Percentiles rank a stretch among this genome's conserved stretches.
Evolutionary conservation across 1,140 invertebrate species (phyloP).

Genomic region (Gonioctena quinquepunctata): DNA sequence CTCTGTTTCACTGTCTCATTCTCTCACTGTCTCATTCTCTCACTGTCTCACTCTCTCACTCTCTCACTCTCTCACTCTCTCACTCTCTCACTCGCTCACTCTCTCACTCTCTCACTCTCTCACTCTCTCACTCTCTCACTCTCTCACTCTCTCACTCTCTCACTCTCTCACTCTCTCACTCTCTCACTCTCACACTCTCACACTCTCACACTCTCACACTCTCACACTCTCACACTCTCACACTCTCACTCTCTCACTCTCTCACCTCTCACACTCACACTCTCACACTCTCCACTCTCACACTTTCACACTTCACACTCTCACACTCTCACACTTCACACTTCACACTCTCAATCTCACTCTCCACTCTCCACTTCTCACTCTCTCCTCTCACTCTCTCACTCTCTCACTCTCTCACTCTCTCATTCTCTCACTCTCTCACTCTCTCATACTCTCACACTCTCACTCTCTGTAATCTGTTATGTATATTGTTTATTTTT

Average conservation of each 20-base stretch:
- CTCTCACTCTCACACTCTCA: neutral
- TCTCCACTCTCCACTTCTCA: neutral
- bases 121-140: neutral
- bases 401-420: neutral
- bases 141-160: neutral
- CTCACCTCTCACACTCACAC: neutral
- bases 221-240: neutral
- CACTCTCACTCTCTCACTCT: neutral
- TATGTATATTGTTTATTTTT: too few species aligned
- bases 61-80: neutral
- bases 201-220: neutral
- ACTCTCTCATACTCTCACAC: neutral
- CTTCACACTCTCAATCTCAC: neutral
- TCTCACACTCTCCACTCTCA: neutral
- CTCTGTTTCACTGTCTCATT: too few species aligned
- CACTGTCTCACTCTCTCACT: too few species aligned
- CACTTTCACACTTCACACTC: neutral
- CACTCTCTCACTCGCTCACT: neutral
- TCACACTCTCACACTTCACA: neutral
- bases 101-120: neutral
- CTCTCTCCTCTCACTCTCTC: neutral
- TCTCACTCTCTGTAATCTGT: too few species aligned
- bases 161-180: neutral
- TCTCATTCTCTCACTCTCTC: neutral
- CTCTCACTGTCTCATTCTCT: too few species aligned